Percentiles rank a stretch among this genome's conserved stretches.
Evolutionary conservation across 2,797 vertebrate species (phyloP).

Genomic region (Xerus rutilus): DNA sequence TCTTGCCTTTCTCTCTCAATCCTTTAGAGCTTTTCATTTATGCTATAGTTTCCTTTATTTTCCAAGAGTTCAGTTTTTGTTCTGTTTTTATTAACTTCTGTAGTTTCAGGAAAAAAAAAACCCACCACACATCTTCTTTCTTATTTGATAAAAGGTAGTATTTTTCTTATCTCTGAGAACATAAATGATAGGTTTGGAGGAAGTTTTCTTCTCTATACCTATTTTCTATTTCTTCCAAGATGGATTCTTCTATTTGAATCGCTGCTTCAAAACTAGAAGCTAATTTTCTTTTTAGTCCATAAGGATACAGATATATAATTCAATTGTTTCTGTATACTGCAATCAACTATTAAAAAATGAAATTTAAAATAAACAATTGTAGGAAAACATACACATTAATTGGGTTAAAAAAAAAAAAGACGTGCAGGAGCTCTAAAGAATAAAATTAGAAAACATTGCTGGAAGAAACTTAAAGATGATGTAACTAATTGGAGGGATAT

Average conservation of each 20-base stretch:
- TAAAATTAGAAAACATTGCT: background rate
- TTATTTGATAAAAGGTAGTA: background rate
- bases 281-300: background rate
- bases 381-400: background rate
- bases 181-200: background rate
- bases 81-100: slow-evolving; percentile 17
- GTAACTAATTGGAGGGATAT: background rate
- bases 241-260: background rate
- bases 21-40: background rate
- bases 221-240: background rate
- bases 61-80: background rate
- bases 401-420: background rate
- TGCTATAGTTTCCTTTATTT: background rate
- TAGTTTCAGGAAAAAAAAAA: background rate
- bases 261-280: background rate
- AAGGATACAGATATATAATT: no score
- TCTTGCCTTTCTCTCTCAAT: background rate
- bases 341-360: background rate
- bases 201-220: slow-evolving; percentile 10
- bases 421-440: background rate
- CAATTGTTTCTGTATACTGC: background rate
- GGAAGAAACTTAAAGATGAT: background rate
- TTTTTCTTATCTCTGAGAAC: background rate
- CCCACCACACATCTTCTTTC: background rate
- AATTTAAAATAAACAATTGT: background rate